Percentiles rank a stretch among this genome's conserved stretches.
Conservation (phyloP, 2,888 invertebrate species). For the Mesorhabditis belari region DNA sequence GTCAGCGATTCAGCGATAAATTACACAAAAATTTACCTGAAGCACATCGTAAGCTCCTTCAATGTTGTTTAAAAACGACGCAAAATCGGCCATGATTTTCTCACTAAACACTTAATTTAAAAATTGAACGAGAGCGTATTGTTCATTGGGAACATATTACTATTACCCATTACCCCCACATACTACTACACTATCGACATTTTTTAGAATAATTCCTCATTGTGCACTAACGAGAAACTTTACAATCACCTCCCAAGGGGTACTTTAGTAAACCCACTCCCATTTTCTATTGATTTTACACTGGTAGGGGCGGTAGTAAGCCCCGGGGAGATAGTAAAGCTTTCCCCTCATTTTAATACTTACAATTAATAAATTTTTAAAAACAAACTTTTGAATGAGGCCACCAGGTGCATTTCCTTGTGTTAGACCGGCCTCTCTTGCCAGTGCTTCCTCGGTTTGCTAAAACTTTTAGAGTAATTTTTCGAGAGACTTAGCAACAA, state of each 20-base stretch:
- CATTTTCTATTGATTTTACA: too few species aligned
- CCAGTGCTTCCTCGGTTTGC: constrained; percentile 25
- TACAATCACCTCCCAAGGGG: too few species aligned
- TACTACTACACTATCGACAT: too few species aligned
- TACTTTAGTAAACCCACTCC: too few species aligned
- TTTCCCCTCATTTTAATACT: too few species aligned
- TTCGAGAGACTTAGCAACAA: not conserved
- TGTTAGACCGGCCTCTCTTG: constrained; percentile 14
- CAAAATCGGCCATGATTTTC: constrained; percentile 25
- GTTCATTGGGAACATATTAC: too few species aligned
- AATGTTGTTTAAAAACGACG: constrained; percentile 24
- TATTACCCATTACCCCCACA: too few species aligned
- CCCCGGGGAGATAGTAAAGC: too few species aligned
- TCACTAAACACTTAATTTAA: constrained; percentile 28
- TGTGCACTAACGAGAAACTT: too few species aligned
- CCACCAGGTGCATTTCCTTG: constrained; percentile 13
- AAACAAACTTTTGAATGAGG: constrained; percentile 9
- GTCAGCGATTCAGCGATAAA: too few species aligned
- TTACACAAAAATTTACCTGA: constrained; percentile 9
- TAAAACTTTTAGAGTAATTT: not conserved
- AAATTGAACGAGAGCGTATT: not conserved
- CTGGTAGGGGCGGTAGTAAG: too few species aligned
- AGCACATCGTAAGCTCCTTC: constrained; percentile 28
- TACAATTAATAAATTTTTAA: constrained; percentile 2
- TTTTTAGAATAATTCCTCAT: too few species aligned